Evolutionary conservation across 2,888 invertebrate species (phyloP), one percentile per base, ranked within the genome.

Genomic region (Balanococcus diminutus): DNA sequence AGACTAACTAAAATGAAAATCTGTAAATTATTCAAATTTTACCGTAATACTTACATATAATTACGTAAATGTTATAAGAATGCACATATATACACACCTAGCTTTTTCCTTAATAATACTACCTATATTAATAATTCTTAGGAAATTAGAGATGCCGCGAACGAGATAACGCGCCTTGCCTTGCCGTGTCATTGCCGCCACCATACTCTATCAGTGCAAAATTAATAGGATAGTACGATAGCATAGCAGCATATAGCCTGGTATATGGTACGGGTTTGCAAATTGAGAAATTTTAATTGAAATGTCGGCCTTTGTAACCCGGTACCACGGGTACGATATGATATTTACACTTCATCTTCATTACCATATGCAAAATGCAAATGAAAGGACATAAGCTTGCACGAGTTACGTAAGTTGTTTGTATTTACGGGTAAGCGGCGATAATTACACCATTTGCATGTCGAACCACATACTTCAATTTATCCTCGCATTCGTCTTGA

Each of bases 271-370:
- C 56, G 72, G 31, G 72, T 72, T n/a, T 72, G 72, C 72, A 72
- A 72, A 72, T 72, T 72, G 51, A 83, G 82, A 83, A 83, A 83
- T 83, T 83, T 83, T 83, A 83, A 83, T 83, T 83, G 82, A 83
- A 83, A 83, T 83, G 82, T 83, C 82, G 82, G 82, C 82, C 82
- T 51, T 51, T 83, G 46, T 51, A 31, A 61, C 56, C 61, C 16
- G 51, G 56, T 36, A 31, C 82, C 56, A 19, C 31, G 72, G 22
- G 72, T 19, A 31, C 82, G 82, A 83, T 83, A 83, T 82, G 82
- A 82, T 83, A 83, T 83, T 83, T 83, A 83, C 82, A 83, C 82
- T 83, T 83, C 51, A 83, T 83, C 82, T 83, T 83, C 82, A 83
- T 83, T 83, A 56, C 61, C 82, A 83, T 83, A 83, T 83, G 82